A percentile compares a stretch with the other conserved stretches of the same genome.
These are phyloP conservation scores for Ceratina japonica DNA, from an alignment of 1,140 invertebrate species.

Conservation along the genomic window DNA sequence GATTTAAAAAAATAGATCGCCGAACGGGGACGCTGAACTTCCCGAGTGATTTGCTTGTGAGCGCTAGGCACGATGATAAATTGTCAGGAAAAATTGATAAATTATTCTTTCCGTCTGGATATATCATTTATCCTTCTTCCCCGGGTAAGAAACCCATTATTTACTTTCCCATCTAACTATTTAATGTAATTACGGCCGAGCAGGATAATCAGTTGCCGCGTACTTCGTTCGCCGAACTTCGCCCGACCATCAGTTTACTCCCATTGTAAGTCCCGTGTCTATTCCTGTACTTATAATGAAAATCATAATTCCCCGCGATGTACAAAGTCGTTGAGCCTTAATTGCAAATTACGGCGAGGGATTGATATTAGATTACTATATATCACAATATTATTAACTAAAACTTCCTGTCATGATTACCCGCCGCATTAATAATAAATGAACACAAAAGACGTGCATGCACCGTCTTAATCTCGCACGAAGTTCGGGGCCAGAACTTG, in stretches of 20 bases:
- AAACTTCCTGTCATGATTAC: too few relatives aligned
- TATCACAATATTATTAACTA: too few relatives aligned
- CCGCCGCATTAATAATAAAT: too few relatives aligned
- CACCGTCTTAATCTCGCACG: too few relatives aligned
- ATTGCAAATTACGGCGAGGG: too few relatives aligned
- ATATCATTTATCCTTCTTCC: background rate
- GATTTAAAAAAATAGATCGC: too few relatives aligned
- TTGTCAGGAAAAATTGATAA: background rate
- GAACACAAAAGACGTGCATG: too few relatives aligned
- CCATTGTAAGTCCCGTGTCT: background rate
- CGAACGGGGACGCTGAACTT: too few relatives aligned
- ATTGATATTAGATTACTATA: too few relatives aligned
- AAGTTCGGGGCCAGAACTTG: too few relatives aligned
- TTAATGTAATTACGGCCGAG: background rate
- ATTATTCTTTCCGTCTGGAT: background rate
- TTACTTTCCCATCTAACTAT: background rate
- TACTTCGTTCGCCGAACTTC: background rate
- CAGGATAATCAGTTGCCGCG: background rate
- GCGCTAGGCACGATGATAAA: background rate
- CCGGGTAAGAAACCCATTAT: conserved; percentile 4
- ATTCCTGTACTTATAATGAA: background rate
- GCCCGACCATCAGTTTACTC: background rate
- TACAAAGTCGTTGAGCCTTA: background rate
- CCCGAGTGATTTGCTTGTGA: too few relatives aligned
- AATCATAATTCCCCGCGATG: background rate